Percentiles rank a stretch among this genome's conserved stretches.
Conservation (phyloP, 1,140 invertebrate species). For the Drosophila setifemur region DNA sequence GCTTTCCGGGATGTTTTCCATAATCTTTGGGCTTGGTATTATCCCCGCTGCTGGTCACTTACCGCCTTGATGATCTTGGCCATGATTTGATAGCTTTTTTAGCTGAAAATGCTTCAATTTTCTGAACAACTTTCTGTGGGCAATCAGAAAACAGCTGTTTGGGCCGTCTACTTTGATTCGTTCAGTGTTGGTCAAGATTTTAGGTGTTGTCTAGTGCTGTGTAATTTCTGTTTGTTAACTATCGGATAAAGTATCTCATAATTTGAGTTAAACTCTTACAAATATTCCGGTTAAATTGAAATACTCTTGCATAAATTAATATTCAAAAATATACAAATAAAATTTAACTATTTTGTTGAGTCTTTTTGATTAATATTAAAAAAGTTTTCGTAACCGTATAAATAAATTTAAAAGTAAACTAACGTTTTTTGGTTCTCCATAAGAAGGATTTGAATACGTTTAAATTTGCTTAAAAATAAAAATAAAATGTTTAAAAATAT, state of each 20-base stretch:
- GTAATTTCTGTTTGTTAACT: not conserved
- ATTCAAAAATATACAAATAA: no score
- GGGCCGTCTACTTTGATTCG: slow-evolving; percentile 5
- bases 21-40: not conserved
- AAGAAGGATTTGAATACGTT: no score
- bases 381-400: no score
- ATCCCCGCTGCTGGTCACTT: slow-evolving; percentile 7
- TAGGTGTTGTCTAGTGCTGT: not conserved
- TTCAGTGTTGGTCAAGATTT: not conserved
- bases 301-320: no score
- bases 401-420: no score
- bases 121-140: slow-evolving; percentile 18
- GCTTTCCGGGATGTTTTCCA: accelerated
- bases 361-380: no score
- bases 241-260: no score
- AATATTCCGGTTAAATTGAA: no score
- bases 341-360: no score
- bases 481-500: not conserved
- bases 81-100: slow-evolving; percentile 40
- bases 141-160: slow-evolving; percentile 38
- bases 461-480: not conserved
- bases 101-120: slow-evolving; percentile 13
- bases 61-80: slow-evolving; percentile 73
- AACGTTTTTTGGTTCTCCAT: no score
- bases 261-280: no score